These are phyloP conservation scores for Brachionus paranguensis DNA, from an alignment of 1,140 invertebrate genomes.

Conservation along the genomic window DNA sequence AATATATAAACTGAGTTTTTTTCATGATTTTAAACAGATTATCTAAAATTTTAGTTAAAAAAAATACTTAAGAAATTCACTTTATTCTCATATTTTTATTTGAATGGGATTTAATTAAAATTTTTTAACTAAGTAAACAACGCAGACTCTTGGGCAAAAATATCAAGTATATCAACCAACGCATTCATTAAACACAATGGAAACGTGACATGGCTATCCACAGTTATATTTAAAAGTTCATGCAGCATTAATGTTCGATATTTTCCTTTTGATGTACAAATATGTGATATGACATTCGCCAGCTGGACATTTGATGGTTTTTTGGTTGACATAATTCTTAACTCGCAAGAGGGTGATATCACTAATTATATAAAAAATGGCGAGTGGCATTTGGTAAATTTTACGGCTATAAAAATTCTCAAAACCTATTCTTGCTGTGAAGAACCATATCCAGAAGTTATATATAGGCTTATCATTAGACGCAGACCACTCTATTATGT, in stretches of 20 bases:
- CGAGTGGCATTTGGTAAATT: constrained; percentile 64
- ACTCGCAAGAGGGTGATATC: constrained; percentile 49
- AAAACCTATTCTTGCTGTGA: constrained; percentile 66
- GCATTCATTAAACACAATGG: constrained; percentile 30
- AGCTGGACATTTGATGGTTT: constrained; percentile 24
- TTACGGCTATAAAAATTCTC: constrained; percentile 66
- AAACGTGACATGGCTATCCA: constrained; percentile 74
- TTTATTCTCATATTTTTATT: neutral
- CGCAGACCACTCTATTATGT: constrained; percentile 76
- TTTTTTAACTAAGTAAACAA: constrained; percentile 19
- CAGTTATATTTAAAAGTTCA: constrained; percentile 95
- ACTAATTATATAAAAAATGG: constrained; percentile 40
- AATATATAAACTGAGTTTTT: no score
- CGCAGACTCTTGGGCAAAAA: constrained; percentile 34
- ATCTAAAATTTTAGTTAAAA: no score
- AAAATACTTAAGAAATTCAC: no score
- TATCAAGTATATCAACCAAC: constrained; percentile 39
- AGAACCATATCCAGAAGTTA: constrained; percentile 52
- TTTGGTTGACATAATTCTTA: constrained; percentile 39
- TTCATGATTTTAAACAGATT: no score
- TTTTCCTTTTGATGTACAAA: constrained; percentile 77
- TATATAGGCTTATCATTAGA: constrained; percentile 57
- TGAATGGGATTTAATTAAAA: constrained; percentile 67
- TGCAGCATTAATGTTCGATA: constrained; percentile 84
- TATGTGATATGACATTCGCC: constrained; percentile 3